Evolutionary conservation across 2,797 vertebrate genomes (phyloP).

Genomic region (Eulemur mongoz): DNA sequence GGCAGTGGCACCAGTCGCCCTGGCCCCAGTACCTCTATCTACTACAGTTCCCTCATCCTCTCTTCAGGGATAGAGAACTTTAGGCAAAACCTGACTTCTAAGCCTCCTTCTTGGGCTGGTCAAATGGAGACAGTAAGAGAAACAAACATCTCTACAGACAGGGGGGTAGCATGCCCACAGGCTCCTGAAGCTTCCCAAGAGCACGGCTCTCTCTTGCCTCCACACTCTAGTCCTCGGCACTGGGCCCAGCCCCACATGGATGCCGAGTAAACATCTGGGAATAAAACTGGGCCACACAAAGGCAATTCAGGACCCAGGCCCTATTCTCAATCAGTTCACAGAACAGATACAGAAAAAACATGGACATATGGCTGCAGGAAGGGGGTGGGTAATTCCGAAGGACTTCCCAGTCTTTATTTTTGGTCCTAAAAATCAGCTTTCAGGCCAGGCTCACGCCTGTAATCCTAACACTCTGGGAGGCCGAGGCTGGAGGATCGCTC

Average conservation of each 20-base stretch:
- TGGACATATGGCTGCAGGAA: rapidly evolving
- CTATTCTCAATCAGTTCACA: background rate
- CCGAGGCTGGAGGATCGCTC: too few relatives aligned
- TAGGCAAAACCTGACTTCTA: background rate
- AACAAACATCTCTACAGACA: too few relatives aligned
- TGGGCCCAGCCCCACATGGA: background rate
- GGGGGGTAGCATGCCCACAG: rapidly evolving
- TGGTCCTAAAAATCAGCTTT: background rate
- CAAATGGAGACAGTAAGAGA: background rate
- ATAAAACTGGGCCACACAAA: too few relatives aligned
- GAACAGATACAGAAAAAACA: background rate
- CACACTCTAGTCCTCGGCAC: too few relatives aligned
- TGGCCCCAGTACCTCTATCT: background rate
- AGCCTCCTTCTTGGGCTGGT: background rate
- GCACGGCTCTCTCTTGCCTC: background rate
- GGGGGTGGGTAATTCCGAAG: background rate
- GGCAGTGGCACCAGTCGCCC: background rate
- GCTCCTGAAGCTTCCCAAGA: background rate
- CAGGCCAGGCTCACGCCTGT: too few relatives aligned
- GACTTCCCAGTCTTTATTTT: background rate
- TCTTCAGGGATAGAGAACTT: background rate
- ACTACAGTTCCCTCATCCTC: background rate
- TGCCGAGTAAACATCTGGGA: background rate
- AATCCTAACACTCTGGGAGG: too few relatives aligned
- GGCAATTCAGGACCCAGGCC: background rate